Percentiles rank a stretch among this genome's conserved stretches.
Evolutionary conservation across 2,888 invertebrate species (phyloP).

Genomic region (Drosophila meridionalis): DNA sequence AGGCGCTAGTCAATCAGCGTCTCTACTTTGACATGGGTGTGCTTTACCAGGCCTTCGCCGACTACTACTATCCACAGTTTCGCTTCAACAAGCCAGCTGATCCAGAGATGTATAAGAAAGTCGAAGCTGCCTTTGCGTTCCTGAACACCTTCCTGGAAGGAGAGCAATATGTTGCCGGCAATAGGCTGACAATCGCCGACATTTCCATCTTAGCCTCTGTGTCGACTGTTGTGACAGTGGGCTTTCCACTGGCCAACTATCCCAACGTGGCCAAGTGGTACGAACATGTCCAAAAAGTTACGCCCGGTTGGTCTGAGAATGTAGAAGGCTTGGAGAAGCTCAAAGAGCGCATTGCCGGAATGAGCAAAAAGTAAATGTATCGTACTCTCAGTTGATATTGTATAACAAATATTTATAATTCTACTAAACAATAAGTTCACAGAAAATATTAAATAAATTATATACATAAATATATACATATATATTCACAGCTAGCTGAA

Average conservation of each 20-base stretch:
- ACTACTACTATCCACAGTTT: constrained; percentile 88
- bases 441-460: background rate
- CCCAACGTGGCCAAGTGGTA: constrained; percentile 89
- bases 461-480: background rate
- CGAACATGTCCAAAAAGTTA: constrained; percentile 86
- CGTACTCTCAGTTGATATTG: background rate
- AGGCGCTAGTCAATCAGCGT: constrained; percentile 91
- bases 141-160: constrained; percentile 90
- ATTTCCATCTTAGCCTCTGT: constrained; percentile 89
- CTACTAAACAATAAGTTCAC: background rate
- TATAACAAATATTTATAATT: constrained; percentile 3
- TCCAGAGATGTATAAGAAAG: constrained; percentile 88
- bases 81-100: constrained; percentile 88
- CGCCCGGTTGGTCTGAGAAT: constrained; percentile 87
- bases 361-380: constrained; percentile 68
- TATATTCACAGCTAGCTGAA: background rate
- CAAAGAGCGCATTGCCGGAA: constrained; percentile 80
- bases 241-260: constrained; percentile 89
- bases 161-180: constrained; percentile 89
- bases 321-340: constrained; percentile 86
- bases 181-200: constrained; percentile 91
- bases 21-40: constrained; percentile 92
- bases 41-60: constrained; percentile 88
- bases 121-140: constrained; percentile 88
- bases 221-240: constrained; percentile 88